Base-by-base conservation (phyloP, 1,140 invertebrate genomes). In the Diuraphis noxia region DNA sequence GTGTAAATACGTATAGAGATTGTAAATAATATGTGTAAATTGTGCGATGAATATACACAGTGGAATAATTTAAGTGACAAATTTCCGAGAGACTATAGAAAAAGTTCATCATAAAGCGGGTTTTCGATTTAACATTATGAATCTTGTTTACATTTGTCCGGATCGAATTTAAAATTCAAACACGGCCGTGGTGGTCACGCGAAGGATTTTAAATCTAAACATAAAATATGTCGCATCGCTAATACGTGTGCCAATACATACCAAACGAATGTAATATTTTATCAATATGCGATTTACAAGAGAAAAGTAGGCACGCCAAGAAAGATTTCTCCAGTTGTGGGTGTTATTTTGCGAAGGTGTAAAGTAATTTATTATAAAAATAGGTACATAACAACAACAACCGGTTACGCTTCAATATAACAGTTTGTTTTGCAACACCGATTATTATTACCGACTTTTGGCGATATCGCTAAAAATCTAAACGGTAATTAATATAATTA, bases 271-370 rank as follows among this genome's bases (percentile, higher is more conserved):
- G n/a, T 46, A 77, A 90, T 72, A 88, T 79, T 90, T 52, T 36
- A 79, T 79, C 40, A 43, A 34, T 38, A 25, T 52, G 84, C 41
- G 30, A 91, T 40, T n/a, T 40, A 46, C 30, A n/a, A 91, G 89
- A 43, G 41, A 91, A 91, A 91, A 82, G 43, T 52, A 81, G 81
- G 30, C 8, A n/a, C 41, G 23, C 6, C 79, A 9, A 79, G 21
- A 40, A 25, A 43, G 89, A 91, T 91, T 91, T 91, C 89, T 91
- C 89, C 25, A 38, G 43, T 81, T 46, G 89, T 91, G 77, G 89
- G 89, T 91, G 72, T 91, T 36, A 38, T 79, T 49, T 81, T 23
- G 77, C n/a, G 77, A 91, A 91, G 77, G 89, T 81, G 77, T 41
- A 6, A 1, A 25, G 52, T 34, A 36, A 34, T 49, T n/a, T 77